Base-by-base conservation (phyloP, 2,113 vertebrate genomes). In the Cebus imitator region DNA sequence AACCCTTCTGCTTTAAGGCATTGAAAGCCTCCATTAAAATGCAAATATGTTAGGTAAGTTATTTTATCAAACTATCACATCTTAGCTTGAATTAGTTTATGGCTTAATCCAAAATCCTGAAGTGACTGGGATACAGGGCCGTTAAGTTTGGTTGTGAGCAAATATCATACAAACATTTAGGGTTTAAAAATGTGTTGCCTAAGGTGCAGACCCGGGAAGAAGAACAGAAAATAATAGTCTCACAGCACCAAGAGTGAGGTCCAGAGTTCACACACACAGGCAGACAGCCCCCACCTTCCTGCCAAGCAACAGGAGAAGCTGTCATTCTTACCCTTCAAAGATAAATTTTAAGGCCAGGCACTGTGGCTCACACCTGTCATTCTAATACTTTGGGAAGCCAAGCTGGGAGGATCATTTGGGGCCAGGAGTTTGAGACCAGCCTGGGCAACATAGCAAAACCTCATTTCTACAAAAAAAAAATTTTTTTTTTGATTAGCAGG, bases 11-110 rank as follows among this genome's bases (percentile, higher is more conserved):
- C 94, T 96, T 94, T 81, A 89, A 96, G 92, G 95, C 95, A 81
- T n/a, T 78, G 94, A 97, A 91, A 84, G 72, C 52, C 90, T 97
- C 97, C 94, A 96, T 97, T 97, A 97, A 98, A 98, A 97, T 96
- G 97, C 97, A 98, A 98, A 97, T 97, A 35, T 2, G 25, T 43
- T 70, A 90, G 92, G 95, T 95, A 90, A 97, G 92, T 97, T 97
- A 91, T 97, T 98, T 93, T 97, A 97, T 98, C 98, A 97, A 95
- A 93, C 91, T 70, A 78, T 93, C 84, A 70, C 92, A 90, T 87
- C 70, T 87, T 93, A 96, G 92, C 76, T 95, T 89, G 93, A 95
- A 89, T 94, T 90, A 40, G 95, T 95, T 97, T 93, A 94, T 66
- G 90, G 55, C 75, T 95, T 96, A 87, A 93, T 91, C 95, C 91